Base-by-base conservation (phyloP, 2,888 invertebrate species). In the Morpho deidamia region DNA sequence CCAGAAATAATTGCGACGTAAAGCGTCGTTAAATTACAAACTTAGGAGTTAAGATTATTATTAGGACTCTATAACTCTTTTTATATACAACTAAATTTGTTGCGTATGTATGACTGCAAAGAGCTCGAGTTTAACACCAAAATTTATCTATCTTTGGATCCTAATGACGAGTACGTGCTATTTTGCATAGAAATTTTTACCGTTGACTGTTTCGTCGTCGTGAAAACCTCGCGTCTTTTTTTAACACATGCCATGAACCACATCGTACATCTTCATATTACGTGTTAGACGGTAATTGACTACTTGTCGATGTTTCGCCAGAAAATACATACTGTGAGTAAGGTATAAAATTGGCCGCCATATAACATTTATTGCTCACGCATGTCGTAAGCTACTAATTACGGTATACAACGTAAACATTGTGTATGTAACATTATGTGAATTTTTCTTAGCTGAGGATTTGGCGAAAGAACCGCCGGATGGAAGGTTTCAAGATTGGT, bases 401-500 rank as follows among this genome's bases (percentile, higher is more conserved):
- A 8, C 23, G 23, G 1, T 23, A 23, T 23, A 23, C 23, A 23
- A 23, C 23, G 23, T 23, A 23, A 23, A 23, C 2, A 23, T 56
- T 55, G 14, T 43, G 9, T 23, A 34, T 44, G 14, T 51, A 11
- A 8, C 41, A 23, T 46, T 34, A n/a, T 40, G 11, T 33, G 32
- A 35, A 46, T 53, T 62, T 52, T 56, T 70, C 72, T 38, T 71
- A 91, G 91, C 91, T 55, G 85, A 78, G 58, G 83, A 91, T 53
- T 71, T 91, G 58, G 81, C 83, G 7, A 76, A 83, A 57, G 88
- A 90, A 61, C 90, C 90, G 1, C 89, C 90, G 7, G 68, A 65
- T 23, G 82, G 83, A 37, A 80, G 90, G 60, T 90, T 88, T 67
- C 70, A 83, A 61, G 82, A 87, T 73, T 83, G 90, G 90, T 51